These are phyloP conservation scores for Diadumene lineata DNA, from an alignment of 92 coral and sea anemone genomes.

Conservation along the genomic window DNA sequence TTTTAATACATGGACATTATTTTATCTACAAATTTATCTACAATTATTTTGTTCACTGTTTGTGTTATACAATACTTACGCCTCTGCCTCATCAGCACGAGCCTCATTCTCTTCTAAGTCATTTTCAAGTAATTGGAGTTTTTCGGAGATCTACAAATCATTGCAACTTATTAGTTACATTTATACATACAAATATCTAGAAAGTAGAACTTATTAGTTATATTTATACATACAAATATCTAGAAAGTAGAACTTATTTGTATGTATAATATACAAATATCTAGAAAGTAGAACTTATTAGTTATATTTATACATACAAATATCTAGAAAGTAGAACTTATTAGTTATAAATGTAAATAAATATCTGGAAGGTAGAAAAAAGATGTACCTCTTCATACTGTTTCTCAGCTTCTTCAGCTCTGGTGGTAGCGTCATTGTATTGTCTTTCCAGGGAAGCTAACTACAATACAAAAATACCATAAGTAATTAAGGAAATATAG, in stretches of 20 bases:
- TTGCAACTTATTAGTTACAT: neutral
- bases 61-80: constrained; percentile 75
- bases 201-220: neutral
- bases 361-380: neutral
- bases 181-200: neutral
- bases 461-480: neutral
- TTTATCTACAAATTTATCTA: too few relatives aligned
- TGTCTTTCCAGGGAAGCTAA: constrained; percentile 33
- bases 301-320: neutral
- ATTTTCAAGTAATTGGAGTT: constrained; percentile 69
- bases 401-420: constrained; percentile 84
- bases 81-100: constrained; percentile 87
- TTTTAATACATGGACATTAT: too few relatives aligned
- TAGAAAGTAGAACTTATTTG: too few relatives aligned
- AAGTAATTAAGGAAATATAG: too few relatives aligned
- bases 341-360: too few relatives aligned
- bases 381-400: constrained; percentile 85
- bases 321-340: neutral
- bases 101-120: constrained; percentile 89
- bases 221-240: too few relatives aligned
- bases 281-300: neutral
- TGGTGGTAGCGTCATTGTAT: constrained; percentile 53
- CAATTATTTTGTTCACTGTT: too few relatives aligned
- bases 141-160: constrained; percentile 53
- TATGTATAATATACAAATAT: neutral